phyloP scores from a whole-genome alignment of 1,140 invertebrate species.

The Acromyrmex charruanus region DNA sequence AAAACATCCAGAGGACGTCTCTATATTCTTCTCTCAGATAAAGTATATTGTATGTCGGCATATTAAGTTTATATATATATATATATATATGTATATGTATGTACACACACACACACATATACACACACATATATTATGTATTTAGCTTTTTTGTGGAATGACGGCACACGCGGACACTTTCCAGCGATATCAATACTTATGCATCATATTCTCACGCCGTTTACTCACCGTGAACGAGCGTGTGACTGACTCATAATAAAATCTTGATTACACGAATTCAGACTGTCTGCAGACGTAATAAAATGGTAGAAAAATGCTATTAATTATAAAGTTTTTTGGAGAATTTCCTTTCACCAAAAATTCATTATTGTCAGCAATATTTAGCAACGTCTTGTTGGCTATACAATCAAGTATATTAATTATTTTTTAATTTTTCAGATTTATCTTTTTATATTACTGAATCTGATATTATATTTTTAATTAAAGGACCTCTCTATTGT shows the following conservation, averaged over 20 bases:
- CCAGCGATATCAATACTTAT: background rate
- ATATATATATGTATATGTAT: too few relatives aligned
- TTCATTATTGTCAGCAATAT: background rate
- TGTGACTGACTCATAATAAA: conserved; percentile 27
- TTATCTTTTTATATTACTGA: background rate
- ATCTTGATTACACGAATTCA: conserved; percentile 11
- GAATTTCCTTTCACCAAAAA: background rate
- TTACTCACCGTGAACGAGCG: conserved; percentile 1
- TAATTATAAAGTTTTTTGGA: background rate
- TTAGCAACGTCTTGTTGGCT: background rate
- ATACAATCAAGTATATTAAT: background rate
- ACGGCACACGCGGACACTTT: background rate
- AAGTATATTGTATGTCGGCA: background rate
- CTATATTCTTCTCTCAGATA: too few relatives aligned
- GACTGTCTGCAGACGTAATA: background rate
- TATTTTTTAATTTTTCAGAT: background rate
- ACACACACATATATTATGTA: background rate
- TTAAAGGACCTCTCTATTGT: background rate
- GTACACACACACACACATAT: too few relatives aligned
- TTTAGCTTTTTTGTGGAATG: background rate
- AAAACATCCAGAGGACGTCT: too few relatives aligned
- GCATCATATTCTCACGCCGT: conserved; percentile 14
- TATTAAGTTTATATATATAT: background rate
- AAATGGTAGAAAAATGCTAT: conserved; percentile 2
- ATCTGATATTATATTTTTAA: background rate